These are phyloP conservation scores for Corythaixoides concolor DNA, from an alignment of 2,113 vertebrate genomes.

Conservation along the genomic window DNA sequence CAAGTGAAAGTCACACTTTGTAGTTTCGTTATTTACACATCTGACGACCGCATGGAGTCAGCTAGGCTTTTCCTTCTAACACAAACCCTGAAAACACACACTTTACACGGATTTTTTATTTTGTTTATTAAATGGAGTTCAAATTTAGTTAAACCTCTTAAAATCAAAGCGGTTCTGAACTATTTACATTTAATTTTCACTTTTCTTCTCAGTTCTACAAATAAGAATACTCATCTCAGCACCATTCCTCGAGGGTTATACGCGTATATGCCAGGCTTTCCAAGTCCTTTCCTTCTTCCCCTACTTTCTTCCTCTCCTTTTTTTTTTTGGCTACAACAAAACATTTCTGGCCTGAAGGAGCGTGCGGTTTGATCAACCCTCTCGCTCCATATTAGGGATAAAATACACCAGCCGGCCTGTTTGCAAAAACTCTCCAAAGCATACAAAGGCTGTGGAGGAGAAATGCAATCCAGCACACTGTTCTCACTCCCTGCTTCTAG, in stretches of 20 bases:
- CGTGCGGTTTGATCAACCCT: neutral
- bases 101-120: neutral
- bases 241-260: neutral
- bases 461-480: constrained; percentile 42
- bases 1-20: constrained; percentile 22
- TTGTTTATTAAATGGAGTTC: neutral
- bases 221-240: constrained; percentile 3
- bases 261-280: neutral
- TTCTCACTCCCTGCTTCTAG: constrained; percentile 21
- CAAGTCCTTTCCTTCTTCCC: neutral
- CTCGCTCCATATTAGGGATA: constrained; percentile 39
- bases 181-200: constrained; percentile 22
- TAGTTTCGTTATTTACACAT: constrained; percentile 40
- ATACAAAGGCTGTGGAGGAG: constrained; percentile 49
- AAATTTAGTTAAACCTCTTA: neutral
- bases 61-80: neutral
- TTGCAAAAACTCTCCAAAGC: constrained; percentile 63
- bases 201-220: constrained; percentile 18
- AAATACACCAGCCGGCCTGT: constrained; percentile 42
- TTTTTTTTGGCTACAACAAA: constrained; percentile 26
- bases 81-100: neutral
- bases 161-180: constrained; percentile 2
- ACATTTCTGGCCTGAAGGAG: constrained; percentile 49
- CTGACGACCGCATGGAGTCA: constrained; percentile 26
- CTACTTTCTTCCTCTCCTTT: neutral